Conservation (phyloP, 1,140 invertebrate genomes). For the Macrotrachela quadricornifera region DNA sequence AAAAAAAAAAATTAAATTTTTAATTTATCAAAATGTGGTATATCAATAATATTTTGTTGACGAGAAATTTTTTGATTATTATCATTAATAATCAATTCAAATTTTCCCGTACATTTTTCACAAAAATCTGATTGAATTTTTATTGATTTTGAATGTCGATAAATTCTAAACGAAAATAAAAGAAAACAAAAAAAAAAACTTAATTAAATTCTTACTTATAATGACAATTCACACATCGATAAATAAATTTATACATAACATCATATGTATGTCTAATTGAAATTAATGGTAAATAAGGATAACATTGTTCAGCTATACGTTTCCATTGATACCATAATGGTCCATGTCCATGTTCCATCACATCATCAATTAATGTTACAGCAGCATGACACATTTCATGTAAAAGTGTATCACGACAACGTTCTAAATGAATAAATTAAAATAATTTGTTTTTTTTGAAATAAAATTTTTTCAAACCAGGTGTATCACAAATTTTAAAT, state of each 20-base stretch:
- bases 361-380: conserved; percentile 53
- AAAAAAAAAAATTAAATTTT: no score
- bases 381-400: conserved; percentile 79
- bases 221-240: not conserved
- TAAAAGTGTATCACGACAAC: conserved; percentile 60
- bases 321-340: conserved; percentile 55
- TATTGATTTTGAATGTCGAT: not conserved
- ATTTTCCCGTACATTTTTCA: no score
- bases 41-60: no score
- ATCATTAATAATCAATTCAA: no score
- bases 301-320: not conserved
- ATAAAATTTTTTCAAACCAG: conserved; percentile 14
- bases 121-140: no score
- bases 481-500: no score
- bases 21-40: no score
- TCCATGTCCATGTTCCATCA: conserved; percentile 50
- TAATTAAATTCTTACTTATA: no score
- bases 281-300: not conserved
- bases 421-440: conserved; percentile 40
- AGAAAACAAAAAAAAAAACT: no score
- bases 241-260: not conserved
- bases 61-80: no score
- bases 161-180: no score
- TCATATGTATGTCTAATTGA: not conserved
- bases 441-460: conserved; percentile 36